Evolutionary conservation across 2,797 vertebrate genomes (phyloP).

Genomic region (Pseudocheirus occidentalis): DNA sequence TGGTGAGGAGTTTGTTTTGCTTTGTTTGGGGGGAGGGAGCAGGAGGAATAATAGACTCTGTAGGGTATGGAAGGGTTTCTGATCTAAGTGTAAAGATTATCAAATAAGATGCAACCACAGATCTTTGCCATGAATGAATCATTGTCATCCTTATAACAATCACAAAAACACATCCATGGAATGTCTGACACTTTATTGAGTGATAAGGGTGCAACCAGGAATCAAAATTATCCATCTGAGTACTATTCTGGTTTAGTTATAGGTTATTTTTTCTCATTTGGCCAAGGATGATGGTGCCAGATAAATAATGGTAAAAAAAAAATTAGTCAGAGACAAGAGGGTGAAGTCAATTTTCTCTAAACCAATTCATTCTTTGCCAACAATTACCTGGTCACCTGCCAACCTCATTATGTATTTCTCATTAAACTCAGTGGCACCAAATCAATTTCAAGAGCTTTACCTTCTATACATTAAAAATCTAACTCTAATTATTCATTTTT

Average conservation of each 20-base stretch:
- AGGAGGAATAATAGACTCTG: neutral
- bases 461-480: neutral
- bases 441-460: neutral
- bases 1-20: neutral
- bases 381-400: neutral
- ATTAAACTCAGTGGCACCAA: constrained; percentile 31
- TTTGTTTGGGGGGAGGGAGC: neutral
- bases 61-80: neutral
- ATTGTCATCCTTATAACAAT: neutral
- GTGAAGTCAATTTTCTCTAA: neutral
- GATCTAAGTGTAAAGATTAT: neutral
- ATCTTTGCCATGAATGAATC: neutral
- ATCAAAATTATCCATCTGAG: neutral
- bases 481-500: neutral
- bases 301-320: neutral
- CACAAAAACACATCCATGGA: neutral
- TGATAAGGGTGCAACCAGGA: neutral
- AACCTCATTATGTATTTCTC: neutral
- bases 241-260: neutral
- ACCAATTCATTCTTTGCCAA: neutral
- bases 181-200: neutral
- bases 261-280: neutral
- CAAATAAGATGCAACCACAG: neutral
- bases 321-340: neutral
- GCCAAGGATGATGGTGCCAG: neutral